phyloP scores from a whole-genome alignment of 2,888 invertebrate genomes.

The Sipha maydis region DNA sequence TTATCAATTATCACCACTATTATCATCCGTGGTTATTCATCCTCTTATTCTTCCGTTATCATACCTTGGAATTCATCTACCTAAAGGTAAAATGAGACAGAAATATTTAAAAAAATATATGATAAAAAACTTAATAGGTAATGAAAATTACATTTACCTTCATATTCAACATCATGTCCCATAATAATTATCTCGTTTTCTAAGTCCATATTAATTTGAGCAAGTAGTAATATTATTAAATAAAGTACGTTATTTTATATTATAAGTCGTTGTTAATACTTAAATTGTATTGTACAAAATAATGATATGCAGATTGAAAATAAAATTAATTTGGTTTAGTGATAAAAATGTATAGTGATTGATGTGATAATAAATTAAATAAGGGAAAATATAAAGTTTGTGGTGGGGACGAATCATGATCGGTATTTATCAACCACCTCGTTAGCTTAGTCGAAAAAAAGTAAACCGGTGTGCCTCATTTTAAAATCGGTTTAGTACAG shows the following conservation, averaged over 20 bases:
- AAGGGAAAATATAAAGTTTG: no score
- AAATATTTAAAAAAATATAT: neutral
- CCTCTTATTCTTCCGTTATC: neutral
- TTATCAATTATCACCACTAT: neutral
- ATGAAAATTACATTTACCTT: constrained; percentile 22
- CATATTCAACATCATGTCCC: neutral
- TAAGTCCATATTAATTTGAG: no score
- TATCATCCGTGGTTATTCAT: no score
- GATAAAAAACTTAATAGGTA: no score
- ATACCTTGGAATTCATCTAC: neutral
- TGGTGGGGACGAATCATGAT: no score
- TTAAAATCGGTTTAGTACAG: neutral
- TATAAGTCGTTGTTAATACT: no score
- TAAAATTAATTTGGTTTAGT: neutral
- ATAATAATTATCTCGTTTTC: constrained; percentile 1
- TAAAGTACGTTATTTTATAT: no score
- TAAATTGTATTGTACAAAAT: no score
- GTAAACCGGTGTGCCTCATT: neutral
- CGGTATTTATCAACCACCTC: no score
- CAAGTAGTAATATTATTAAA: no score
- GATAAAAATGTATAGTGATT: neutral
- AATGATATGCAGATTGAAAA: no score
- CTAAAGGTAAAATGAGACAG: neutral
- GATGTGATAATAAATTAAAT: no score
- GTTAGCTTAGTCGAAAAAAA: constrained; percentile 20